Evolutionary conservation across 2,113 vertebrate species (phyloP), one percentile per base, ranked within the genome.

Genomic region (Polyodon spathula): DNA sequence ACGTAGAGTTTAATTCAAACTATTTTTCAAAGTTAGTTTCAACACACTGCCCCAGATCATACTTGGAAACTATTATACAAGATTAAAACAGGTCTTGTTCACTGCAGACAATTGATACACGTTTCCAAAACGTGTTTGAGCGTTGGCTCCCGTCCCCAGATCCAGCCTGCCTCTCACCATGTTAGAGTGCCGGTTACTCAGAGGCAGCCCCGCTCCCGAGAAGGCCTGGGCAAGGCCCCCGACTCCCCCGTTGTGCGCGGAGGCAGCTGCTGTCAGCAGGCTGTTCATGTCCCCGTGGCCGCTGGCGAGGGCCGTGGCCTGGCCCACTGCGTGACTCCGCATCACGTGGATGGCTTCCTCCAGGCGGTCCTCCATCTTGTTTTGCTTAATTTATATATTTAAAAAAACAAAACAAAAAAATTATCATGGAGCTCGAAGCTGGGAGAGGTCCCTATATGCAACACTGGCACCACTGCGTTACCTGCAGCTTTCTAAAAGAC

Each of bases 341-440:
- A 99, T 84, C 62, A 99, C 96, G 0, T 97, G 93, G 68, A 99
- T 99, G 62, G 95, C 96, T 78, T 99, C 96, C 4, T 97, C 96
- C 81, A 99, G 82, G 66, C 88, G 92, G 74, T 99, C 96, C 71
- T 99, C 95, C 90, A 99, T 86, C 83, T 99, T 99, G 84, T 83
- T 97, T 81, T 97, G 95, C 88, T 89, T 62, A 37, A 14, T 51
- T 54, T 56, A 40, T 46, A 54, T 42, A n/a, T n/a, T n/a, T n/a
- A 61, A 61, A 15, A 12, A 4, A 27, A 41, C 11, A 6, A 37
- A 2, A 40, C 37, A 50, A 61, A 14, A 14, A 11, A 59, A n/a
- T n/a, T n/a, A 12, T 56, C 2, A 4, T 3, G 37, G 10, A 59
- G 10, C 4, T 27, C 41, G 46, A 12, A 16, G n/a, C n/a, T n/a